A percentile compares a stretch with the other conserved stretches of the same genome.
Conservation (phyloP, 1,140 invertebrate genomes). For the Amphibalanus amphitrite region DNA sequence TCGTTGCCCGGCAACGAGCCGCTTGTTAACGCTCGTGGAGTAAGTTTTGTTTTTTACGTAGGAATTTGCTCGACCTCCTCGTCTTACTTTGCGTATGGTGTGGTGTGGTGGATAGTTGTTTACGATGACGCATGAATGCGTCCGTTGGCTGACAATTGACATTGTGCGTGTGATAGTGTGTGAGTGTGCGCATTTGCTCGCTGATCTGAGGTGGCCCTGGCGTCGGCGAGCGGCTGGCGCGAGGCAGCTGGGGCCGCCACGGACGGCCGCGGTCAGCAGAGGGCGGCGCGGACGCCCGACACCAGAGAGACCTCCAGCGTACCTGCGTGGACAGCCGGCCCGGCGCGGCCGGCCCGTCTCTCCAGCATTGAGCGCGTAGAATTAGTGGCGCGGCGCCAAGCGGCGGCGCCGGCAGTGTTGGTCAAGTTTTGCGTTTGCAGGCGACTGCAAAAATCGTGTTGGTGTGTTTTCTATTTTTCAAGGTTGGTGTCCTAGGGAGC, state of each 20-base stretch:
- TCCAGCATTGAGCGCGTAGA: too few relatives aligned
- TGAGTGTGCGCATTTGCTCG: not conserved
- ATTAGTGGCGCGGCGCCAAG: too few relatives aligned
- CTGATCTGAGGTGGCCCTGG: not conserved
- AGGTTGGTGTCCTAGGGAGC: not conserved
- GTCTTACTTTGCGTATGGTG: not conserved
- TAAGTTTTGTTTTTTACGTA: not conserved
- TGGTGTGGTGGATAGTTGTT: not conserved
- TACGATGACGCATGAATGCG: too few relatives aligned
- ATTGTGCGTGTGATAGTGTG: not conserved
- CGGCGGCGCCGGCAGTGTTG: not conserved
- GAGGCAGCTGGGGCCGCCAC: too few relatives aligned
- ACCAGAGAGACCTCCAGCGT: too few relatives aligned
- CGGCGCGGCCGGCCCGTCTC: too few relatives aligned
- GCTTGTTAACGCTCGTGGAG: not conserved
- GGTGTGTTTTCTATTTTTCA: not conserved
- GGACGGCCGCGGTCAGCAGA: not conserved
- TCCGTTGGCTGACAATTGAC: not conserved
- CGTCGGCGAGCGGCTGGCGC: too few relatives aligned
- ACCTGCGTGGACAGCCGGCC: too few relatives aligned
- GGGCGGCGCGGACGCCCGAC: too few relatives aligned
- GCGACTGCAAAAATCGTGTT: not conserved
- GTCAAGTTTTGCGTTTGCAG: too few relatives aligned
- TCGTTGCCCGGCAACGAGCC: not conserved
- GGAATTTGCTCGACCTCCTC: not conserved